phyloP scores from a whole-genome alignment of 2,113 vertebrate genomes.

The Toxotes chatareus region DNA sequence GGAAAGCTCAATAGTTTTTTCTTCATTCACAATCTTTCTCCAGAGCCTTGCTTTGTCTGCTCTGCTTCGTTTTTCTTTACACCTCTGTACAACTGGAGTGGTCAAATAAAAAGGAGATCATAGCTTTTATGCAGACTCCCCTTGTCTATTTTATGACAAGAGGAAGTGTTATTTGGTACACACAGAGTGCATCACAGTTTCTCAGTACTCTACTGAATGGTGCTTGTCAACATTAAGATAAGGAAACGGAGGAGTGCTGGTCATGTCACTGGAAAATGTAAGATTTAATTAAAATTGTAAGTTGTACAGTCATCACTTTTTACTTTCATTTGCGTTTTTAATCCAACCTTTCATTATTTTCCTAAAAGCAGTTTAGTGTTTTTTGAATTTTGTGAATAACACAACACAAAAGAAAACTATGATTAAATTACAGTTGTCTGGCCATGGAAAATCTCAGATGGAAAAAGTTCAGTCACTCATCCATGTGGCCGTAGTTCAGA shows the following conservation, averaged over 20 bases:
- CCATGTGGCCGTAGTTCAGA: slow-evolving; percentile 5
- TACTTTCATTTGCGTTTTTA: background rate
- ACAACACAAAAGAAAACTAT: slow-evolving; percentile 26
- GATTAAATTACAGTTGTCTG: slow-evolving; percentile 30
- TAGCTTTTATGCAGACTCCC: background rate
- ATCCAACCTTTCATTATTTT: background rate
- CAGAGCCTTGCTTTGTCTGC: background rate
- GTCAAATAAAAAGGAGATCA: background rate
- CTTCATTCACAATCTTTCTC: background rate
- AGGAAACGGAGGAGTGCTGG: background rate
- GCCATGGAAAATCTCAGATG: background rate
- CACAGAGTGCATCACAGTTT: background rate
- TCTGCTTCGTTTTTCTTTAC: background rate
- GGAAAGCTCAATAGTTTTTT: background rate
- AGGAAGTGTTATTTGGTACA: background rate
- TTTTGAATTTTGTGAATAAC: background rate
- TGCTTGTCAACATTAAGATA: background rate
- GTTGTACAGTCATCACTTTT: background rate
- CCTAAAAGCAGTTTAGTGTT: slow-evolving; percentile 3
- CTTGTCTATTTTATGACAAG: background rate
- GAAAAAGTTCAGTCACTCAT: background rate
- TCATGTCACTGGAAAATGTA: background rate
- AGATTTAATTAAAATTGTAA: slow-evolving; percentile 37
- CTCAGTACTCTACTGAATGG: background rate
- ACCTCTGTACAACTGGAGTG: background rate